Percentiles rank a stretch among this genome's conserved stretches.
Evolutionary conservation across 2,113 vertebrate species (phyloP).

Genomic region (Taxidea taxus): DNA sequence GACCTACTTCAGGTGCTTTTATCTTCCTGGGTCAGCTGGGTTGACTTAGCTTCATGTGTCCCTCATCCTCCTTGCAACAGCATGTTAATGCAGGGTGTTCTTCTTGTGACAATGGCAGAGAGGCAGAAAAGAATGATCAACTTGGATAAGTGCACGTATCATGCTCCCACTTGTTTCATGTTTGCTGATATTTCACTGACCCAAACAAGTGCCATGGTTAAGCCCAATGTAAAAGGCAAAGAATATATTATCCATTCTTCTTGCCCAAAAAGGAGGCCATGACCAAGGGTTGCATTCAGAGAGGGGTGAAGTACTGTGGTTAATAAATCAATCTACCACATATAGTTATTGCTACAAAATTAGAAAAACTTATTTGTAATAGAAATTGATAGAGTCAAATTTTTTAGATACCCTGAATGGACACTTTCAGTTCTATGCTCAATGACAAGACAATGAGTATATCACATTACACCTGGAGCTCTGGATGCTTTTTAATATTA

Average conservation of each 20-base stretch:
- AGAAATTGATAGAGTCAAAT: not conserved
- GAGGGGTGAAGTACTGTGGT: not conserved
- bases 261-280: not conserved
- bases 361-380: not conserved
- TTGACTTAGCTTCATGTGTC: not conserved
- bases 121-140: not conserved
- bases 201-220: not conserved
- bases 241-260: not conserved
- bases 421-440: not conserved
- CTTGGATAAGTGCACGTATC: fast-evolving
- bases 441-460: not conserved
- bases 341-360: not conserved
- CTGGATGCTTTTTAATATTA: not conserved
- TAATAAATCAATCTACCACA: not conserved
- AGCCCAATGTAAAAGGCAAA: not conserved
- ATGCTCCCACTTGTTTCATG: not conserved
- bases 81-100: not conserved
- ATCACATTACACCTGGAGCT: not conserved
- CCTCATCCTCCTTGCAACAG: not conserved
- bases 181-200: not conserved
- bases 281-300: not conserved
- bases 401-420: not conserved
- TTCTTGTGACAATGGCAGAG: not conserved
- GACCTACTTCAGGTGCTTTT: not conserved
- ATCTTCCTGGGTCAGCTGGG: not conserved